Evolutionary conservation across 2,113 vertebrate species (phyloP).

Genomic region (Sinocyclocheilus anshuiensis): DNA sequence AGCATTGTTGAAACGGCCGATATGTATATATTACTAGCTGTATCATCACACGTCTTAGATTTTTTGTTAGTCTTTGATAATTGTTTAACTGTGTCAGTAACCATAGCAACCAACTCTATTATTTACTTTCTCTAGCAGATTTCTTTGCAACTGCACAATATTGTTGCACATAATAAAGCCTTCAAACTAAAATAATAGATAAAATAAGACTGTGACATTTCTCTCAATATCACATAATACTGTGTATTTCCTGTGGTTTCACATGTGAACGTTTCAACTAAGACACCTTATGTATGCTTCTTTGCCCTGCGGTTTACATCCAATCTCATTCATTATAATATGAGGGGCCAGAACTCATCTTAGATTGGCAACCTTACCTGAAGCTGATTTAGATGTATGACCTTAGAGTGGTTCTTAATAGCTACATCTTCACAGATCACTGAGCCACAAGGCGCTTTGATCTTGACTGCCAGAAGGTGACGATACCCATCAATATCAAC

Average conservation of each 20-base stretch:
- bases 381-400: neutral
- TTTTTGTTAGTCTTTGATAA: neutral
- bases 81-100: slow-evolving; percentile 6
- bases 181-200: neutral
- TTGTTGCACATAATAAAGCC: neutral
- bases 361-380: neutral
- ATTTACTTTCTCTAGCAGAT: neutral
- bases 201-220: neutral
- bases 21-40: neutral
- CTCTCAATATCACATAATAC: neutral
- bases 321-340: neutral
- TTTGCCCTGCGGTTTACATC: neutral
- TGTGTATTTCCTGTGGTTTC: neutral
- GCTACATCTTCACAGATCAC: neutral
- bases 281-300: neutral
- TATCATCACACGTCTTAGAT: neutral
- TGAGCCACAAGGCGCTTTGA: neutral
- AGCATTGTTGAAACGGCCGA: neutral
- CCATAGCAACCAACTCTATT: neutral
- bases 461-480: neutral
- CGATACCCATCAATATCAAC: neutral
- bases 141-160: neutral
- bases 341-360: neutral
- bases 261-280: neutral
- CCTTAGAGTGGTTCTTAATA: neutral